Evolutionary conservation across 1,140 invertebrate genomes (phyloP), one percentile per base, ranked within the genome.

Genomic region (Magallana ariakensis): DNA sequence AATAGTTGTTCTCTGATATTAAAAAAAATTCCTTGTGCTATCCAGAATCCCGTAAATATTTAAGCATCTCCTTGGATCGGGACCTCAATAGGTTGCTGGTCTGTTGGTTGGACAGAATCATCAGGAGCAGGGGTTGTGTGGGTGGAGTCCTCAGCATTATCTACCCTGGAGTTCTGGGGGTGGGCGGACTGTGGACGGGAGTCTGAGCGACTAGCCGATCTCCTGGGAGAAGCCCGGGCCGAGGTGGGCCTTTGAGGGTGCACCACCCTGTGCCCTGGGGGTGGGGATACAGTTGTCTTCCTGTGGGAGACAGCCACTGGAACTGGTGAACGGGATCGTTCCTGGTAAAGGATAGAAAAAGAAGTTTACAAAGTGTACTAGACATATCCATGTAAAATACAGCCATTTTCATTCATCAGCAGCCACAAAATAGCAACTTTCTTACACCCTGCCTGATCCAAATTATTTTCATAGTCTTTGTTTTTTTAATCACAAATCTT

Each of bases 131-230:
- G 88, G 15, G 80, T 85, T 1, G 26, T 70, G 13, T 87, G 84
- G 26, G 46, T 60, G 11, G 88, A 89, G 53, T n/a, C 80, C 80
- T 62, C 62, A 54, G 22, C 22, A 33, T 75, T 33, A 5, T 75
- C 66, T 26, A 19, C 66, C 66, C 66, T 75, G 2, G 66, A 26
- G 66, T 75, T 75, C 66, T 75, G 66, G 1, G 80, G 86, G 33
- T 81, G 86, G 53, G 88, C 88, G 15, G 88, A 89, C 66, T 87
- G 86, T n/a, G 88, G 88, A 2, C 88, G 58, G 19, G 81, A 85
- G 15, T 81, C 70, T 87, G 57, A 16, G 54, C 83, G 83, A 53
- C 83, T 80, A 22, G 84, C 80, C 19, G 86, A 62, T 58, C 85
- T 80, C n/a, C 86, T 58, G 75, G 88, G 86, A 26, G 88, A 84